Conservation (phyloP, 2,797 vertebrate species). For the Falco novaeseelandiae region DNA sequence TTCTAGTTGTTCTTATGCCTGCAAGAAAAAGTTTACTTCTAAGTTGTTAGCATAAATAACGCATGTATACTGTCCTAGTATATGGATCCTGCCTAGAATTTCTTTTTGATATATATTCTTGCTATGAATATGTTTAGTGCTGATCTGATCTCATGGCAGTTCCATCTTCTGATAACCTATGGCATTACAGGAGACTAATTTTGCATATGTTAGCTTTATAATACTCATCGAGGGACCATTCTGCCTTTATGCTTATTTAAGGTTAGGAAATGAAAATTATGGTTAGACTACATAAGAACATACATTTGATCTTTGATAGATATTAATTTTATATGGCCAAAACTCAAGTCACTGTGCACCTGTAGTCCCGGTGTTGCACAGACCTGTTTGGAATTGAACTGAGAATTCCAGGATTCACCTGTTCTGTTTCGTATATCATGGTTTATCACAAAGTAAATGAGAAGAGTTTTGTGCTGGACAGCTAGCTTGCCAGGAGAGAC, state of each 20-base stretch:
- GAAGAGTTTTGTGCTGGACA: background rate
- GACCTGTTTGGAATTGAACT: background rate
- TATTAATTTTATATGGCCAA: background rate
- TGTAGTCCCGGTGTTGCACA: background rate
- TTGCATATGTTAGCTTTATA: background rate
- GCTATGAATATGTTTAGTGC: background rate
- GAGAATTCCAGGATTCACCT: background rate
- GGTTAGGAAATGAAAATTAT: background rate
- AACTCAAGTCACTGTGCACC: background rate
- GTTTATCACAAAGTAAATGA: background rate
- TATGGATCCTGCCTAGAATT: background rate
- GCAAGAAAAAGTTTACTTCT: background rate
- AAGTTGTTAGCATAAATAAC: background rate
- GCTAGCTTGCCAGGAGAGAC: background rate
- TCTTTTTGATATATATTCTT: background rate
- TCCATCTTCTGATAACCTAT: background rate
- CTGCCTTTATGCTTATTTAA: background rate
- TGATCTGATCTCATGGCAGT: background rate
- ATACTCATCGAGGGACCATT: background rate
- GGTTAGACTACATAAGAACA: background rate
- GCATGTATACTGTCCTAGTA: background rate
- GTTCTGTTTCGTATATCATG: background rate
- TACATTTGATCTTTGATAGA: background rate
- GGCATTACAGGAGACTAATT: background rate
- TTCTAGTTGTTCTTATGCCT: background rate